These are phyloP conservation scores for Andrena dorsata DNA, from an alignment of 2,888 invertebrate genomes.

Conservation along the genomic window DNA sequence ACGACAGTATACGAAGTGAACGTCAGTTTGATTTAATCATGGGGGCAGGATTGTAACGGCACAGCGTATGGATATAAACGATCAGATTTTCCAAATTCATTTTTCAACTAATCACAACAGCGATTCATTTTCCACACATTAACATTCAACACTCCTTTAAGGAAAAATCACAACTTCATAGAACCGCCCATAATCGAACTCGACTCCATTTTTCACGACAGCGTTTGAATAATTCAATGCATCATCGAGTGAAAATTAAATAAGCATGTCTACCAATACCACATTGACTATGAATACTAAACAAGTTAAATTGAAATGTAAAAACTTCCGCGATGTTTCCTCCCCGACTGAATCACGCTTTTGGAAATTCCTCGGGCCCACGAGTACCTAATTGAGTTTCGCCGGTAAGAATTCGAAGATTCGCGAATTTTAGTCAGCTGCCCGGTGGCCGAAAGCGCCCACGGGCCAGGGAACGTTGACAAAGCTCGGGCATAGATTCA, in stretches of 20 bases:
- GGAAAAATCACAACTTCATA: not conserved
- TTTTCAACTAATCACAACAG: not conserved
- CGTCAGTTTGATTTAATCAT: constrained; percentile 9
- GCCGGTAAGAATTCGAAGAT: no score
- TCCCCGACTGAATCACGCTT: no score
- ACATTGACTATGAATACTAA: not conserved
- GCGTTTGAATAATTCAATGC: constrained; percentile 11
- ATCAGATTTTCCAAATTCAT: not conserved
- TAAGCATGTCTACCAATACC: not conserved
- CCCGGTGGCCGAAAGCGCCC: not conserved
- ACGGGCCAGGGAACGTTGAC: not conserved
- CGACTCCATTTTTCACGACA: constrained; percentile 4
- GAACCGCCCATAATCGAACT: constrained; percentile 7
- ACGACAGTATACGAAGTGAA: not conserved
- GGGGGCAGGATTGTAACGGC: constrained; percentile 7
- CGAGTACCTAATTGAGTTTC: no score
- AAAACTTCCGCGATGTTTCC: not conserved
- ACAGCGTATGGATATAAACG: not conserved
- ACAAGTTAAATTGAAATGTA: not conserved
- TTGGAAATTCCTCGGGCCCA: no score
- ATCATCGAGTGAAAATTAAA: not conserved
- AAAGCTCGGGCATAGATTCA: constrained; percentile 24
- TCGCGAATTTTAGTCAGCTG: no score
- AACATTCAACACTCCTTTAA: not conserved
- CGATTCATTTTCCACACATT: not conserved